Base-by-base conservation (phyloP, 2,113 vertebrate genomes). In the Passer domesticus region DNA sequence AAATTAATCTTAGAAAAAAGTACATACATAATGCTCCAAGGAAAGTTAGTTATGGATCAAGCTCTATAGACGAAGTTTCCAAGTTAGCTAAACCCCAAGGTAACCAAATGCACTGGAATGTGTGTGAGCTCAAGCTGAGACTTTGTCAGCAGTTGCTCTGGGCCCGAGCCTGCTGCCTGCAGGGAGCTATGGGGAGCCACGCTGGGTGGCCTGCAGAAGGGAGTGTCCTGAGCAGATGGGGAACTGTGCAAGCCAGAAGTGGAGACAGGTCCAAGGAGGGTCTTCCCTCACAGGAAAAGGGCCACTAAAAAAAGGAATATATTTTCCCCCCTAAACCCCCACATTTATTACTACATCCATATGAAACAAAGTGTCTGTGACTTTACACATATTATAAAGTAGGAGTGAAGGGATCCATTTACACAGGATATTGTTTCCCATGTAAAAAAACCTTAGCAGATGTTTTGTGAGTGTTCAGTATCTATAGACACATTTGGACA, bases 361-460 rank as follows among this genome's bases (percentile, higher is more conserved):
- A 47, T 64, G 79, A 92, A 94, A 83, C 67, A 59, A 95, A 91
- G 67, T 63, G 72, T 50, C 73, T 91, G 67, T 70, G 74, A 95
- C 78, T 91, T 91, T 74, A 91, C 35, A 63, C 33, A 80, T 17
- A 5, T 82, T 80, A 37, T 92, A 83, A 94, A 92, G 35, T 14
- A 74, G 47, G 87, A 59, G 63, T 70, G 90, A 91, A 88, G 68
- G 68, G 59, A 93, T 96, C 72, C 59, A 55, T 80, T 90, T 90
- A 74, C 90, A 90, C 39, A 88, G 59, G 79, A 93, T 90, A 83
- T 85, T 91, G 72, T 92, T 96, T 90, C 55, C 21, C 70, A 76
- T 62, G 70, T 85, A 13, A 70, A 77, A 87, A 82, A 72, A 25
- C 1, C 16, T 52, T 55, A 73, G 87, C 81, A 96, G 78, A 91